Evolutionary conservation across 1,140 invertebrate genomes (phyloP).

Genomic region (Drosophila seguyi): DNA sequence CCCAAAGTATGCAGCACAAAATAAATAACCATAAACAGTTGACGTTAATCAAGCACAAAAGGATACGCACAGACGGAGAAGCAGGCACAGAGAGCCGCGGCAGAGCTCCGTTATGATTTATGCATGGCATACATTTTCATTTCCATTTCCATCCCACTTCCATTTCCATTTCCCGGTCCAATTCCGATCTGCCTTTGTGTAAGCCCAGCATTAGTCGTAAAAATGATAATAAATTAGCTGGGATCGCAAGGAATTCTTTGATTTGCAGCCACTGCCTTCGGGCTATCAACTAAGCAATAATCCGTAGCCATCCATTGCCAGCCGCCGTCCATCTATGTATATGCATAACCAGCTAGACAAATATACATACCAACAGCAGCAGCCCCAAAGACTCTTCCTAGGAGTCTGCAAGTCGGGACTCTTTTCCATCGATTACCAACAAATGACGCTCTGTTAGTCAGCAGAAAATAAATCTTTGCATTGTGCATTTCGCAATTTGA

Average conservation of each 20-base stretch:
- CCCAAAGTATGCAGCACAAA: conserved; percentile 53
- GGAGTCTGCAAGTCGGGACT: conserved; percentile 36
- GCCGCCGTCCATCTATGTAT: not conserved
- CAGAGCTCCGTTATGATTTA: conserved; percentile 55
- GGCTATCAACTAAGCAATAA: conserved; percentile 58
- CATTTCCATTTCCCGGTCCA: conserved; percentile 43
- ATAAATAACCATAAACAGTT: conserved; percentile 67
- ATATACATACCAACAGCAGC: conserved; percentile 47
- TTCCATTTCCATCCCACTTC: conserved; percentile 40
- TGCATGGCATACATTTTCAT: conserved; percentile 52
- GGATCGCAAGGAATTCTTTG: conserved; percentile 50
- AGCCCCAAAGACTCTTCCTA: not conserved
- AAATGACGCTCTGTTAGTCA: conserved; percentile 78
- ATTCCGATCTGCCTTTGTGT: conserved; percentile 56
- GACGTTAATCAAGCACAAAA: conserved; percentile 66
- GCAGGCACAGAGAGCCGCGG: not conserved
- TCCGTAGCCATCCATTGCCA: conserved; percentile 55
- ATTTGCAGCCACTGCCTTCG: conserved; percentile 50
- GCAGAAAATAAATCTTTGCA: conserved; percentile 82
- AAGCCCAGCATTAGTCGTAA: conserved; percentile 62
- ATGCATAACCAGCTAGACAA: conserved; percentile 64
- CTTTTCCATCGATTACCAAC: conserved; percentile 73
- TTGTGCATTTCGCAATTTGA: conserved; percentile 70
- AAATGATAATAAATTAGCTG: conserved; percentile 75
- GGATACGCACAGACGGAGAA: conserved; percentile 17